These are phyloP conservation scores for Toxotes jaculatrix DNA, from an alignment of 2,113 vertebrate genomes.

Conservation along the genomic window DNA sequence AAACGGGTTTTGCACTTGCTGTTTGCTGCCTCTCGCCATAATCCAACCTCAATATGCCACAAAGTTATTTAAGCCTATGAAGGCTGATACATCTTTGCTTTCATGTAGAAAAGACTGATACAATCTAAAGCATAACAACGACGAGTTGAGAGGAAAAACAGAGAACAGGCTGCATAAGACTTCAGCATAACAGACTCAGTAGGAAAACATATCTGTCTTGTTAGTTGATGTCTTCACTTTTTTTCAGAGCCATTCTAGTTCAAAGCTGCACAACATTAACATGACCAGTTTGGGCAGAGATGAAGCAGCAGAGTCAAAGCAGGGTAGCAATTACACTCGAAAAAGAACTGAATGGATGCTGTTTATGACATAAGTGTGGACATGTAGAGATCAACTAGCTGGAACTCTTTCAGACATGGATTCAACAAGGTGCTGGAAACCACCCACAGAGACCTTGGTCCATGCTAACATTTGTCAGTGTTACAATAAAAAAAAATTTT, in stretches of 20 bases:
- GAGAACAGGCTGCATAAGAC: not conserved
- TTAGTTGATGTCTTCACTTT: conserved; percentile 32
- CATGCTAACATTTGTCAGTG: not conserved
- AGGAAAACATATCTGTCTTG: conserved; percentile 34
- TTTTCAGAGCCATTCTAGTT: conserved; percentile 23
- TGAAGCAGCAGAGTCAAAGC: conserved; percentile 25
- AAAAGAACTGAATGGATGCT: conserved; percentile 23
- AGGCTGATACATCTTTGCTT: conserved; percentile 34
- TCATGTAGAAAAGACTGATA: conserved; percentile 39
- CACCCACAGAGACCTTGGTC: conserved; percentile 29
- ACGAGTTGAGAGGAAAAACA: not conserved
- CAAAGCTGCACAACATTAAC: conserved; percentile 30
- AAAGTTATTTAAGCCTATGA: conserved; percentile 49
- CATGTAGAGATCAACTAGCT: conserved; percentile 22
- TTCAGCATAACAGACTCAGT: not conserved
- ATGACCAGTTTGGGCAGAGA: conserved; percentile 13
- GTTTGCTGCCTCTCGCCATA: conserved; percentile 24
- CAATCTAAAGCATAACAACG: conserved; percentile 33
- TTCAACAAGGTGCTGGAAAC: conserved; percentile 56
- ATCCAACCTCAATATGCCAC: conserved; percentile 49
- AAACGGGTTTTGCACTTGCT: conserved; percentile 16
- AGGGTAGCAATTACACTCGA: conserved; percentile 40
- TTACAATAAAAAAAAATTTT: not conserved
- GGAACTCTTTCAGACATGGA: conserved; percentile 28
- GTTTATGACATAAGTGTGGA: conserved; percentile 18